These are phyloP conservation scores for Aphelinus atriplicis DNA, from an alignment of 1,140 invertebrate species.

Conservation along the genomic window DNA sequence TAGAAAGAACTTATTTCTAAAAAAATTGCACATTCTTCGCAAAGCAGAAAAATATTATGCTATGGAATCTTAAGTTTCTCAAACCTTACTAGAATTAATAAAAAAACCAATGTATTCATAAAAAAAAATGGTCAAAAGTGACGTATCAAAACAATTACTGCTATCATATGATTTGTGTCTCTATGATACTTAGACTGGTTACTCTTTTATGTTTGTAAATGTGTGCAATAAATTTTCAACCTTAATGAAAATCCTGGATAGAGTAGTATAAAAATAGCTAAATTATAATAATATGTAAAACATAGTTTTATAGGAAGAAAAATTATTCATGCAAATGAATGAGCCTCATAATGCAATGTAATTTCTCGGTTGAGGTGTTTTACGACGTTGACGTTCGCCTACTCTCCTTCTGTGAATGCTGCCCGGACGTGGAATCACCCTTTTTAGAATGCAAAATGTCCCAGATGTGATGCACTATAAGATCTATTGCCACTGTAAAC, in stretches of 20 bases:
- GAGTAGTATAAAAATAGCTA: conserved; percentile 35
- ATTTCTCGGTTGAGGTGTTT: conserved; percentile 69
- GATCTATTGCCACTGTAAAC: conserved; percentile 97
- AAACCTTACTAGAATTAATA: too few species aligned
- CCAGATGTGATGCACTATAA: conserved; percentile 98
- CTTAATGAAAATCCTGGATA: conserved; percentile 26
- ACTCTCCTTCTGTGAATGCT: conserved; percentile 64
- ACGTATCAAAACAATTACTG: conserved; percentile 23
- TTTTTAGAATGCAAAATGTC: conserved; percentile 85
- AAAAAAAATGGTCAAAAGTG: too few species aligned
- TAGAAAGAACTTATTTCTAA: too few species aligned
- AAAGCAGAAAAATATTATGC: too few species aligned
- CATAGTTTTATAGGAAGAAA: conserved; percentile 1
- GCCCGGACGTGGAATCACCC: conserved; percentile 62
- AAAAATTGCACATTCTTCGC: too few species aligned
- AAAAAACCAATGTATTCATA: background rate
- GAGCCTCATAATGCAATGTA: conserved; percentile 33
- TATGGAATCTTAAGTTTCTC: too few species aligned
- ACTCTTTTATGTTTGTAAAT: conserved; percentile 1
- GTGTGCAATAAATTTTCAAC: conserved; percentile 19
- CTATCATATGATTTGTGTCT: conserved; percentile 12
- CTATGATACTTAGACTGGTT: conserved; percentile 11
- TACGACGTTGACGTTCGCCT: conserved; percentile 62
- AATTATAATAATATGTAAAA: conserved; percentile 25
- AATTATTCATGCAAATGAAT: conserved; percentile 9